Conservation (phyloP, 2,797 vertebrate species). For the Enteromius unitaeniatus region DNA sequence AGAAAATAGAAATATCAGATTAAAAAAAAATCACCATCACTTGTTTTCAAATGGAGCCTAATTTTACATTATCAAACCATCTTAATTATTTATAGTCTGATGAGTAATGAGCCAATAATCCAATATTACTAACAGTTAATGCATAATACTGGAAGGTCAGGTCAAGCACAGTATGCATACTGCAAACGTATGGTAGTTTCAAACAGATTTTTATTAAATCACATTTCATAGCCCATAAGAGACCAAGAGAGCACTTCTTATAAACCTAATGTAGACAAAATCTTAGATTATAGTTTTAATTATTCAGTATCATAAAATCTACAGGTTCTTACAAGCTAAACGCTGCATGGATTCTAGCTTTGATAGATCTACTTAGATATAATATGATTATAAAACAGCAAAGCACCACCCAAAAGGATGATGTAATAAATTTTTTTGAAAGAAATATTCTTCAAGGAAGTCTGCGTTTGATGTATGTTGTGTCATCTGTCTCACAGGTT, state of each 20-base stretch:
- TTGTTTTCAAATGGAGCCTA: no score
- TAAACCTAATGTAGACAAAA: slow-evolving; percentile 7
- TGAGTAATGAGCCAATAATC: background rate
- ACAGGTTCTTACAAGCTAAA: slow-evolving; percentile 21
- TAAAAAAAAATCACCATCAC: background rate
- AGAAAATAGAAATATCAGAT: background rate
- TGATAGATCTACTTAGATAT: background rate
- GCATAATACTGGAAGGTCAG: background rate
- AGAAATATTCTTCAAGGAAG: background rate
- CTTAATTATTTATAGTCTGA: background rate
- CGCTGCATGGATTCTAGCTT: background rate
- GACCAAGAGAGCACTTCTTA: slow-evolving; percentile 5
- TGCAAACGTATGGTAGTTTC: background rate
- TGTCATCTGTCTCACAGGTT: background rate
- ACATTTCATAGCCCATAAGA: slow-evolving; percentile 21
- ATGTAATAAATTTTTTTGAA: background rate
- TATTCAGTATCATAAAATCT: slow-evolving; percentile 40
- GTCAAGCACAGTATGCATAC: background rate
- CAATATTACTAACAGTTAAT: background rate
- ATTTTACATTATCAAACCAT: background rate
- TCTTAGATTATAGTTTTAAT: slow-evolving; percentile 47
- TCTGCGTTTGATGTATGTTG: background rate
- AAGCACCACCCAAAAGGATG: background rate
- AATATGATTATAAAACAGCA: background rate
- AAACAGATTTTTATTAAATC: background rate